Conservation (phyloP, 2,888 invertebrate genomes). For the Stictocephala bisonia region DNA sequence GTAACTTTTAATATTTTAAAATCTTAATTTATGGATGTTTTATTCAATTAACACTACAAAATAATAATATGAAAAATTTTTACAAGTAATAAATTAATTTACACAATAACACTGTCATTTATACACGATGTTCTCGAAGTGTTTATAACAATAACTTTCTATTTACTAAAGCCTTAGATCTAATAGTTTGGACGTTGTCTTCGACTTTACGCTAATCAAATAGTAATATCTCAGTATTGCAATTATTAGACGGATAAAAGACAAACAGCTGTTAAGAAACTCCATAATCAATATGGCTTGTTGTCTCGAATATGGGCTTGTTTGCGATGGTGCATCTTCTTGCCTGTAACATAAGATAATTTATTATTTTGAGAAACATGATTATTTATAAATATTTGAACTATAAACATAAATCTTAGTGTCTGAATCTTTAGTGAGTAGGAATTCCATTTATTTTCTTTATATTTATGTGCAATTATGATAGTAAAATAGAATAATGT, state of each 20-base stretch:
- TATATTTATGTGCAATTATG: not conserved
- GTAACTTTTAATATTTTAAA: not conserved
- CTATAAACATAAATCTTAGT: not conserved
- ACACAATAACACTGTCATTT: too few relatives aligned
- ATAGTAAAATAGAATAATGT: not conserved
- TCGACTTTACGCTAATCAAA: not conserved
- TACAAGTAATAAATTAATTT: not conserved
- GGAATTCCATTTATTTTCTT: too few relatives aligned
- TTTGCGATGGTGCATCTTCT: conserved; percentile 74
- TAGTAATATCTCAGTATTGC: not conserved
- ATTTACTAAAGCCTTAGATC: too few relatives aligned
- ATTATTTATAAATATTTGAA: not conserved
- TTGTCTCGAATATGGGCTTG: conserved; percentile 82
- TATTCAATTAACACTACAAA: not conserved
- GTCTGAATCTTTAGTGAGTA: too few relatives aligned
- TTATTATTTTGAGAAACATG: not conserved
- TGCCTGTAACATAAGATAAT: conserved; percentile 53
- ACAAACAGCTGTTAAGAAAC: not conserved
- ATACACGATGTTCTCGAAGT: too few relatives aligned
- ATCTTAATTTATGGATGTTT: not conserved
- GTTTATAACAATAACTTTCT: too few relatives aligned
- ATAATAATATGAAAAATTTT: not conserved
- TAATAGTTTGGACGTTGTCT: too few relatives aligned
- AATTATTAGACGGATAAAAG: not conserved
- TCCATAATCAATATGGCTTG: conserved; percentile 70